Evolutionary conservation across 2,888 invertebrate species (phyloP).

Genomic region (Lomographa bimaculata): DNA sequence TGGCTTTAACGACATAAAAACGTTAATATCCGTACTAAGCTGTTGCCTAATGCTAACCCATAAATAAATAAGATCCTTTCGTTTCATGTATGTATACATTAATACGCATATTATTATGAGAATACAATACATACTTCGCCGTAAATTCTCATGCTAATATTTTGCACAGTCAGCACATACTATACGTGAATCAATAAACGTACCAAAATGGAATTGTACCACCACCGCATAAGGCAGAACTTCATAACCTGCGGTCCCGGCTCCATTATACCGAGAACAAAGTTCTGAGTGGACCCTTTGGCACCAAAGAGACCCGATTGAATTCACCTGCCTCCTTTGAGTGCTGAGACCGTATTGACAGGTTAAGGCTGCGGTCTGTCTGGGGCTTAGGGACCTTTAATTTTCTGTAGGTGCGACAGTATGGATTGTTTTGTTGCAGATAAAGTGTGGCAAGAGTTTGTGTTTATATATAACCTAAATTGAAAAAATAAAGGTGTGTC

Average conservation of each 20-base stretch:
- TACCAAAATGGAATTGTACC: constrained; percentile 35
- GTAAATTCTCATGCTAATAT: too few relatives aligned
- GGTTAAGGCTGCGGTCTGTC: constrained; percentile 41
- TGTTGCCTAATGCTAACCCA: too few relatives aligned
- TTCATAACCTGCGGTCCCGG: constrained; percentile 59
- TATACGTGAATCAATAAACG: constrained; percentile 21
- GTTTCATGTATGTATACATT: too few relatives aligned
- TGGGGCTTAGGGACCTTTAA: constrained; percentile 12
- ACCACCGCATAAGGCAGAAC: constrained; percentile 35
- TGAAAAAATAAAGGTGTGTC: too few relatives aligned
- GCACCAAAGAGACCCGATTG: constrained; percentile 56
- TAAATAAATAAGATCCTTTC: too few relatives aligned
- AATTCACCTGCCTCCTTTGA: constrained; percentile 71
- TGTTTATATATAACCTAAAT: too few relatives aligned
- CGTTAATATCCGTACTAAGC: too few relatives aligned
- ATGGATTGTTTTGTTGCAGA: constrained; percentile 4
- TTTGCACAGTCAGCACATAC: too few relatives aligned
- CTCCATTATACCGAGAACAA: constrained; percentile 71
- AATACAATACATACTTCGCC: too few relatives aligned
- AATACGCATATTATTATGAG: too few relatives aligned
- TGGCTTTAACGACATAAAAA: too few relatives aligned
- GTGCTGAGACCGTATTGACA: constrained; percentile 47
- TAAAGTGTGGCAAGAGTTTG: too few relatives aligned
- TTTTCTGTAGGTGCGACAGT: constrained; percentile 3
- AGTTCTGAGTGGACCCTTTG: constrained; percentile 66